A percentile compares a stretch with the other conserved stretches of the same genome.
phyloP scores from a whole-genome alignment of 1,140 invertebrate genomes.

The Drosophila nigrodunni region DNA sequence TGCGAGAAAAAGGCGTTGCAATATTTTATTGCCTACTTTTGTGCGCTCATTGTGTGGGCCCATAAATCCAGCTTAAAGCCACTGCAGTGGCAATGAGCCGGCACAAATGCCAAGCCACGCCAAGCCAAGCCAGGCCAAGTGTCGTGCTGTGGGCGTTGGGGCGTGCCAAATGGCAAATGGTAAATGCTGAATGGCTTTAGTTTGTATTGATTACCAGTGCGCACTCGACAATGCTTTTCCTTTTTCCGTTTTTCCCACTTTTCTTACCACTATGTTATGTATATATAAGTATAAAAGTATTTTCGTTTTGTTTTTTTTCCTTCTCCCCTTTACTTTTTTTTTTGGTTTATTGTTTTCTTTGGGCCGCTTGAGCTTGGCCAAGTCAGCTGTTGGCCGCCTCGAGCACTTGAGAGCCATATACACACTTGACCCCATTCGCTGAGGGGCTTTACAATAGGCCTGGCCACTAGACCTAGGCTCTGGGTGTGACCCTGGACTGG shows the following conservation, averaged over 20 bases:
- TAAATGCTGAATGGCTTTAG: slow-evolving; percentile 18
- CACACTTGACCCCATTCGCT: slow-evolving; percentile 73
- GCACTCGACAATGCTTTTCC: slow-evolving; percentile 44
- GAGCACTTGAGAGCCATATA: slow-evolving; percentile 71
- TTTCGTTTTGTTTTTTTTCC: slow-evolving; percentile 27
- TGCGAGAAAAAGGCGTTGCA: slow-evolving; percentile 8
- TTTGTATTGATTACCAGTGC: slow-evolving; percentile 67
- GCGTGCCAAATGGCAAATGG: slow-evolving; percentile 53
- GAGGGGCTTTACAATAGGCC: slow-evolving; percentile 66
- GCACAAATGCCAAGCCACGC: slow-evolving; percentile 32
- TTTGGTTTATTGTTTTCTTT: slow-evolving; percentile 79
- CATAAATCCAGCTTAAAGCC: slow-evolving; percentile 1
- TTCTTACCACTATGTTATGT: slow-evolving; percentile 2
- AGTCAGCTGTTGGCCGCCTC: slow-evolving; percentile 55
- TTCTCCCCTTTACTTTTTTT: slow-evolving; percentile 14
- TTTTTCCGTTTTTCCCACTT: slow-evolving; percentile 31
- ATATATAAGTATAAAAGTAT: slow-evolving; percentile 14
- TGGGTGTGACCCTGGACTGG: slow-evolving; percentile 9
- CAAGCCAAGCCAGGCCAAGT: slow-evolving; percentile 30
- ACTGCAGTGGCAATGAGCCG: slow-evolving; percentile 32
- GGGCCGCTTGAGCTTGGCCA: slow-evolving; percentile 26
- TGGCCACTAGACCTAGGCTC: slow-evolving; percentile 8
- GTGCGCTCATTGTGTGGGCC: slow-evolving; percentile 1
- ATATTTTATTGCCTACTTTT: slow-evolving; percentile 59
- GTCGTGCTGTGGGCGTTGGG: slow-evolving; percentile 34